Percentiles rank a stretch among this genome's conserved stretches.
phyloP scores from a whole-genome alignment of 2,797 vertebrate species.

The Sylvia borin region DNA sequence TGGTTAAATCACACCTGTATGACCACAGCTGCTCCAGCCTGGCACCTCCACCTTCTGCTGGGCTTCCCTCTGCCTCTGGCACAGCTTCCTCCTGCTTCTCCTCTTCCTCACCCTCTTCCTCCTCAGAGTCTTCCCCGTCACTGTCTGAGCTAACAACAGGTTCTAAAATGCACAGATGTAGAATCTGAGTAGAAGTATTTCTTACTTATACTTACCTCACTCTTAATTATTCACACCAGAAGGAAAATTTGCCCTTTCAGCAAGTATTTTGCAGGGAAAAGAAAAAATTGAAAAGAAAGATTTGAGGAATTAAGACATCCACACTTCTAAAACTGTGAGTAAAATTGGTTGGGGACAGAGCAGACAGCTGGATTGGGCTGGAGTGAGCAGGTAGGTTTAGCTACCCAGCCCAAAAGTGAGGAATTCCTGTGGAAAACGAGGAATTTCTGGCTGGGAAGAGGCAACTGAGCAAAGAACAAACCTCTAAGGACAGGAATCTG shows the following conservation, averaged over 20 bases:
- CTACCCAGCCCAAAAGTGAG: neutral
- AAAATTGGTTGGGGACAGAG: neutral
- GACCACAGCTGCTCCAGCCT: slow-evolving; percentile 84
- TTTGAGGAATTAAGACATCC: neutral
- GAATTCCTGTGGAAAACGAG: neutral
- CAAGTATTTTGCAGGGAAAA: neutral
- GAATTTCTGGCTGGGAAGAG: neutral
- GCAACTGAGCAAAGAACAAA: slow-evolving; percentile 33
- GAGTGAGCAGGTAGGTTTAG: neutral
- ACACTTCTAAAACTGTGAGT: neutral
- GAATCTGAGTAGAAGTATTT: neutral
- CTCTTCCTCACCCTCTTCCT: neutral
- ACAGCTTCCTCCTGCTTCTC: neutral
- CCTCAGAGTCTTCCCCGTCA: neutral
- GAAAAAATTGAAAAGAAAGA: too few species aligned
- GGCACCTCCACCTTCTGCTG: slow-evolving; percentile 54
- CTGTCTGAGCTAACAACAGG: neutral
- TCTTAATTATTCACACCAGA: neutral
- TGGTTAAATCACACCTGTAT: slow-evolving; percentile 83
- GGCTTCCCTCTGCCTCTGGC: neutral
- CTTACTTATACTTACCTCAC: neutral
- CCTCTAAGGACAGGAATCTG: slow-evolving; percentile 82
- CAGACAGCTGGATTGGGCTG: neutral
- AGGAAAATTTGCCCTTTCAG: neutral
- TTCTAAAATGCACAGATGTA: slow-evolving; percentile 50